These are phyloP conservation scores for Emys orbicularis DNA, from an alignment of 2,797 vertebrate species.

Conservation along the genomic window DNA sequence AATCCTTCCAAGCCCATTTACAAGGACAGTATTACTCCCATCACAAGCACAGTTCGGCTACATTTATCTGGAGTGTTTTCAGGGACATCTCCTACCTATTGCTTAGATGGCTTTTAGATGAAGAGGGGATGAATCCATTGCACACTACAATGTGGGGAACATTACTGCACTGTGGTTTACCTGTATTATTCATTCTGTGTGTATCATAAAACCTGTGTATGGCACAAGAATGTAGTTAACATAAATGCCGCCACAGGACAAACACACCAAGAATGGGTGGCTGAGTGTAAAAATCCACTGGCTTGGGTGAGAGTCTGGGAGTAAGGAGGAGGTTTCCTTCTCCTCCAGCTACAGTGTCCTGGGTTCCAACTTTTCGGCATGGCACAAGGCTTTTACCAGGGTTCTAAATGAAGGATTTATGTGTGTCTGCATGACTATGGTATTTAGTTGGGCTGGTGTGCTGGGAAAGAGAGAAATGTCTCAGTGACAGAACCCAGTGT, in stretches of 20 bases:
- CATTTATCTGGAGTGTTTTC: accelerated
- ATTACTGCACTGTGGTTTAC: accelerated
- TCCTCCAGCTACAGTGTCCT: not conserved
- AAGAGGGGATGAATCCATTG: not conserved
- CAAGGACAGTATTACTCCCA: too few relatives aligned
- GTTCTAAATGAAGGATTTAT: slow-evolving; percentile 72
- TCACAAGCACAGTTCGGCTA: not conserved
- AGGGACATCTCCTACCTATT: not conserved
- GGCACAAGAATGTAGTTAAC: not conserved
- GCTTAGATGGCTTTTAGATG: not conserved
- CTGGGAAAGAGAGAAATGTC: slow-evolving; percentile 53
- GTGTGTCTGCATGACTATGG: slow-evolving; percentile 66
- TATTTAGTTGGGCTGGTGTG: slow-evolving; percentile 68
- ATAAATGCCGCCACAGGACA: not conserved
- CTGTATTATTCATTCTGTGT: not conserved
- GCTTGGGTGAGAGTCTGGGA: not conserved
- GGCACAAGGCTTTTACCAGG: slow-evolving; percentile 71
- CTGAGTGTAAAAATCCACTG: too few relatives aligned
- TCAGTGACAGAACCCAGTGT: slow-evolving; percentile 45
- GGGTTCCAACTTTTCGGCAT: slow-evolving; percentile 71
- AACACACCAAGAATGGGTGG: not conserved
- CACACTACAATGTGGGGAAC: accelerated
- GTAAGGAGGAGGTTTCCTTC: slow-evolving; percentile 3
- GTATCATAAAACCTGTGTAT: accelerated
- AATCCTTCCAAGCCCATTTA: too few relatives aligned